Conservation (phyloP, 1,140 invertebrate species). For the Drosophila obscura region DNA sequence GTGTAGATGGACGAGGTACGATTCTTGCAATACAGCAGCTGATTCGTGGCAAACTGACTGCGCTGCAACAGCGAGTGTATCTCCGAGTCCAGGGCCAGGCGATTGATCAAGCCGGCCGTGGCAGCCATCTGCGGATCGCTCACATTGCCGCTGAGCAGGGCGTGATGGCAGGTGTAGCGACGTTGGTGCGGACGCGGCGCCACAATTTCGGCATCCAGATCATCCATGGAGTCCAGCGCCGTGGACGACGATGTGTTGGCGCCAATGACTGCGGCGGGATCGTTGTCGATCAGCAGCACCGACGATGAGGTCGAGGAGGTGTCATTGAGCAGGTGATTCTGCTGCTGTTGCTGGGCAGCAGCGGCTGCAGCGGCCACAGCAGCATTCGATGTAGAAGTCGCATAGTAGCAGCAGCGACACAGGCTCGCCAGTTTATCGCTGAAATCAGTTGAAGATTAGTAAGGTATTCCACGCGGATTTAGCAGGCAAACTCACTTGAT, state of each 20-base stretch:
- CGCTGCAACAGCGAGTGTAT: constrained; percentile 82
- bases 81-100: constrained; percentile 84
- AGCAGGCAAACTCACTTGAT: constrained; percentile 58
- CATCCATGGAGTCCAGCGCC: constrained; percentile 87
- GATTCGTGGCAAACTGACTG: constrained; percentile 82
- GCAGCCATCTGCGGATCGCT: constrained; percentile 67
- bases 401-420: constrained; percentile 81
- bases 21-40: constrained; percentile 87
- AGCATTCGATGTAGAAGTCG: constrained; percentile 59
- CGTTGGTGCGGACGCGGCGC: constrained; percentile 62
- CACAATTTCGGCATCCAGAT: constrained; percentile 84
- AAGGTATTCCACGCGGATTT: no score
- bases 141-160: constrained; percentile 56
- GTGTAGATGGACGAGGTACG: constrained; percentile 93
- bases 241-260: constrained; percentile 69
- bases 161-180: constrained; percentile 75
- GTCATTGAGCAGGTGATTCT: constrained; percentile 73
- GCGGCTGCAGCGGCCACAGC: constrained; percentile 57
- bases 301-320: constrained; percentile 85
- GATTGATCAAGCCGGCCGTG: constrained; percentile 83
- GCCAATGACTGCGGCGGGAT: constrained; percentile 51
- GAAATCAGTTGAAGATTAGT: constrained; percentile 6
- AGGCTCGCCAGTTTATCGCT: constrained; percentile 80
- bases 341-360: constrained; percentile 50
- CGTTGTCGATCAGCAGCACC: constrained; percentile 86